Evolutionary conservation across 2,888 invertebrate genomes (phyloP), one percentile per base, ranked within the genome.

Genomic region (Aphelenchoides bicaudatus): DNA sequence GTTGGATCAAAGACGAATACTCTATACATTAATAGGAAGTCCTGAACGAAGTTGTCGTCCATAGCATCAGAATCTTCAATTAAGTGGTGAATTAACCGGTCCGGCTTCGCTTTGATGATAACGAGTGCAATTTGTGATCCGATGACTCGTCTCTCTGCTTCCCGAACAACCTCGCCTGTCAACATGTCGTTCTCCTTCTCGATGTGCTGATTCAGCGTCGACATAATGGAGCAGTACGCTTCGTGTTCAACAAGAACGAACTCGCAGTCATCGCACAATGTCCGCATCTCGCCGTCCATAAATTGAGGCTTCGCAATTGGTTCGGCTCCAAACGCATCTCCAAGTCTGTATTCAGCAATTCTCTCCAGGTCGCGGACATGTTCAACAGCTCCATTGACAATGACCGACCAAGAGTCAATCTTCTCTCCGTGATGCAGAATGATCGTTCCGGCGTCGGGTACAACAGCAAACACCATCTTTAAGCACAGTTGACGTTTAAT

Each of bases 381-480:
- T 82, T 94, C 93, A 30, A 98, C 94, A 78, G 89, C 88, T 4
- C 98, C 98, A 83, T 98, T 96, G 59, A 98, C 91, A 59, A 98
- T 86, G 56, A 98, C 96, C 30, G 5, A 78, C 96, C 96, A 96
- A 28, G 94, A 93, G 82, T 98, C 98, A 78, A 98, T 85, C 83
- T 94, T 92, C 82, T 98, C 96, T n/a, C 92, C 92, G 82, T 98
- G 90, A 79, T 91, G 91, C 88, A 98, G 90, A 4, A 98, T 94
- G 63, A 92, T 86, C 31, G 94, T 96, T 27, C 91, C 92, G 37
- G 92, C 89, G 79, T 92, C 91, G 80, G 94, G 93, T 27, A 98
- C 96, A 1, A 94, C 92, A 1, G 96, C 98, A 83, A 96, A 96
- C 27, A 96, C 94, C 96, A 98, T 98, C 39, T 78, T 77, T 28